Conservation (phyloP, 2,797 vertebrate genomes). For the Spinus olivaceus region DNA sequence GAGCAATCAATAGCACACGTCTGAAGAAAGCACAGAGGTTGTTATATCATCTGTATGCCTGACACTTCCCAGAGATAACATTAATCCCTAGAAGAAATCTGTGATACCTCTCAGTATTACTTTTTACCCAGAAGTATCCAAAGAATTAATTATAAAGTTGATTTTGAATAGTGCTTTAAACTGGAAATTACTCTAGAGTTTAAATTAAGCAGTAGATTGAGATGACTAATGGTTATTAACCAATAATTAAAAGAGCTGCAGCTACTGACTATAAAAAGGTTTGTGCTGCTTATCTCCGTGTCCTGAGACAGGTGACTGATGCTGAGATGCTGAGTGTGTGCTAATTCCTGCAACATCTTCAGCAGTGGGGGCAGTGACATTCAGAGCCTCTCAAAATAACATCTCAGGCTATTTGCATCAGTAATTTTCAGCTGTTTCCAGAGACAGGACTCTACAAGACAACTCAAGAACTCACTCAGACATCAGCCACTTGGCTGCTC, state of each 20-base stretch:
- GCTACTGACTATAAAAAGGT: background rate
- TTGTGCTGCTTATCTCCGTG: background rate
- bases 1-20: conserved; percentile 18
- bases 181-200: background rate
- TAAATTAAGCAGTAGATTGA: conserved; percentile 20
- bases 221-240: background rate
- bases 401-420: background rate
- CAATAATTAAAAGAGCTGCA: background rate
- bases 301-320: background rate
- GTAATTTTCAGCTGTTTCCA: background rate
- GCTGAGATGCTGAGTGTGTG: background rate
- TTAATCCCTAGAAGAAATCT: background rate
- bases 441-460: background rate
- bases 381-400: background rate
- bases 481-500: background rate
- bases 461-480: background rate
- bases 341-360: background rate
- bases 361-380: background rate
- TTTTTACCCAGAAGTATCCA: background rate
- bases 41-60: background rate
- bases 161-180: conserved; percentile 29
- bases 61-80: background rate
- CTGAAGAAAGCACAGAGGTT: background rate
- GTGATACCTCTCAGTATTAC: background rate
- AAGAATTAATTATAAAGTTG: conserved; percentile 30